Percentiles rank a stretch among this genome's conserved stretches.
Conservation (phyloP, 2,113 vertebrate species). For the Dromaius novaehollandiae region DNA sequence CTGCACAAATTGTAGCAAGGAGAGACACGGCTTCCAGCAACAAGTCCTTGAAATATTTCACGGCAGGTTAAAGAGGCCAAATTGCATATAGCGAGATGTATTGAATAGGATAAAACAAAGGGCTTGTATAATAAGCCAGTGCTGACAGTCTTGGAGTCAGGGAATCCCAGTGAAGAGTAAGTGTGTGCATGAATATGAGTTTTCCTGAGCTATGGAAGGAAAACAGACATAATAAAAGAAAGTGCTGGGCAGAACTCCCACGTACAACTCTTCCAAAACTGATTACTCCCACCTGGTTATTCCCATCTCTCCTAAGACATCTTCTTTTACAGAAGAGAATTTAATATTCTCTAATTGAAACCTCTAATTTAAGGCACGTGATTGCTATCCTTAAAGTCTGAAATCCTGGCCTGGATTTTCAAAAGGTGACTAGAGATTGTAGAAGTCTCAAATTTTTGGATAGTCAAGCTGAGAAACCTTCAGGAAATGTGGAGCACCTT, state of each 20-base stretch:
- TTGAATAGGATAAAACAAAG: constrained; percentile 59
- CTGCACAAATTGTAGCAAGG: neutral
- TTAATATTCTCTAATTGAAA: constrained; percentile 56
- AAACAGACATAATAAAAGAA: constrained; percentile 30
- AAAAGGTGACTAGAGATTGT: neutral
- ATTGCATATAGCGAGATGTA: neutral
- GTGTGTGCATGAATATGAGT: constrained; percentile 37
- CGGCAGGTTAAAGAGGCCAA: constrained; percentile 39
- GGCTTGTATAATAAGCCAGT: constrained; percentile 4
- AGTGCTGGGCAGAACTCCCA: constrained; percentile 34
- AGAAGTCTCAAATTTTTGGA: neutral
- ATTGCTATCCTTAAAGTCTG: neutral
- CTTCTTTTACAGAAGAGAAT: constrained; percentile 43
- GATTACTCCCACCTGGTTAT: constrained; percentile 60
- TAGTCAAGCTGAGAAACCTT: neutral
- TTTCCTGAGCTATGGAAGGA: constrained; percentile 30
- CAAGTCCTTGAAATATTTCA: constrained; percentile 53
- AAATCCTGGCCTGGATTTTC: constrained; percentile 32
- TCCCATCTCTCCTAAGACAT: constrained; percentile 42
- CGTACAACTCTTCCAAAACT: constrained; percentile 18
- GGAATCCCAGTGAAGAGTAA: constrained; percentile 56
- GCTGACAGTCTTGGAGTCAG: constrained; percentile 43
- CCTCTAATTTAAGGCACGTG: constrained; percentile 25
- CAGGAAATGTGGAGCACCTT: neutral
- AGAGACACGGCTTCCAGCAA: constrained; percentile 10